phyloP scores from a whole-genome alignment of 2,797 vertebrate genomes.

The Loris lydekkerianus region DNA sequence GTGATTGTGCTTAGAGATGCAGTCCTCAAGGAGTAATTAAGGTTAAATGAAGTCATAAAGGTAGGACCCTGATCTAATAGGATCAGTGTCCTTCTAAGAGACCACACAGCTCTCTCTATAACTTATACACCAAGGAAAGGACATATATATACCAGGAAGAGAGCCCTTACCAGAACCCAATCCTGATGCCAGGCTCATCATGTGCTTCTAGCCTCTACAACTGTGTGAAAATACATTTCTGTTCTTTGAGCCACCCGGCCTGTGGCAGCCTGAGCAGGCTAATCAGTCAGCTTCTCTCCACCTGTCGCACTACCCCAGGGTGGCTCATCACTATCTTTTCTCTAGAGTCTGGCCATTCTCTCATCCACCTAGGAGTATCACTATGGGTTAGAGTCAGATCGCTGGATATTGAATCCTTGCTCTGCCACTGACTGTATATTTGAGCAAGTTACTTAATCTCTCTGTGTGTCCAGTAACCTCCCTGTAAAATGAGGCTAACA shows the following conservation, averaged over 20 bases:
- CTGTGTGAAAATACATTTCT: not conserved
- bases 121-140: not conserved
- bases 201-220: not conserved
- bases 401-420: not conserved
- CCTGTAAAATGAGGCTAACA: not conserved
- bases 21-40: not conserved
- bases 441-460: not conserved
- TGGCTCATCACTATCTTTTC: not conserved
- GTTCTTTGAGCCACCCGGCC: not conserved
- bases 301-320: not conserved
- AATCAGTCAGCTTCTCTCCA: not conserved
- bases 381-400: not conserved
- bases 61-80: not conserved
- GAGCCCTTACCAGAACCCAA: not conserved
- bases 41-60: not conserved
- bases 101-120: not conserved
- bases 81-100: not conserved
- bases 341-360: not conserved
- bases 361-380: not conserved
- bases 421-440: not conserved
- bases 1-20: not conserved
- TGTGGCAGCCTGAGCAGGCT: not conserved
- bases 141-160: not conserved
- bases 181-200: not conserved
- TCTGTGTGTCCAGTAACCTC: not conserved